phyloP scores from a whole-genome alignment of 2,888 invertebrate genomes.

The Sarcophaga subvicina region DNA sequence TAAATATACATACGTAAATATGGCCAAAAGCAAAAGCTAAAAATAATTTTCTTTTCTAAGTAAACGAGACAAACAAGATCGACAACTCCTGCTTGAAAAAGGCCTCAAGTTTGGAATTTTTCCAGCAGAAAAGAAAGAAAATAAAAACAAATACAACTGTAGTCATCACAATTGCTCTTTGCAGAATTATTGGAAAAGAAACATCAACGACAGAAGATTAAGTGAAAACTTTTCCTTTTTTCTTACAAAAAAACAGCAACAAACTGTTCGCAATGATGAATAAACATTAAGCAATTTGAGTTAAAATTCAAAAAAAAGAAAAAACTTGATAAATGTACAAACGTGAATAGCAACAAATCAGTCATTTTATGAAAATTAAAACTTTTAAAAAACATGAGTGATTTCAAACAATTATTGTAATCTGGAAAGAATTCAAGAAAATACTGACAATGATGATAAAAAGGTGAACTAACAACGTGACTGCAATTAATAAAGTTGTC shows the following conservation, averaged over 20 bases:
- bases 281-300: constrained; percentile 15
- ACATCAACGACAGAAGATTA: constrained; percentile 44
- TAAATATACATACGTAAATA: neutral
- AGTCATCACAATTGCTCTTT: constrained; percentile 24
- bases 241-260: constrained; percentile 15
- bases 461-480: constrained; percentile 53
- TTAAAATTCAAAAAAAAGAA: constrained; percentile 26
- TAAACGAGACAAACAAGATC: constrained; percentile 60
- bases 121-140: constrained; percentile 1
- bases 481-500: constrained; percentile 52
- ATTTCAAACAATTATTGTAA: neutral
- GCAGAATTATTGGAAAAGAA: constrained; percentile 56
- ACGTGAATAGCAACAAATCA: constrained; percentile 42
- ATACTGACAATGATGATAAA: constrained; percentile 12
- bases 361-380: constrained; percentile 38
- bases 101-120: constrained; percentile 32
- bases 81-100: neutral
- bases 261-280: neutral
- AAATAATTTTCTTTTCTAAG: constrained; percentile 68
- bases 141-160: neutral
- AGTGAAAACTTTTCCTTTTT: constrained; percentile 69
- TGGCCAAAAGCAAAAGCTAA: constrained; percentile 28
- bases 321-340: constrained; percentile 55
- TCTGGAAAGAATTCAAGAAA: constrained; percentile 44
- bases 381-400: constrained; percentile 43